Evolutionary conservation across 2,113 vertebrate species (phyloP).

Genomic region (Neodon shergylaensis): DNA sequence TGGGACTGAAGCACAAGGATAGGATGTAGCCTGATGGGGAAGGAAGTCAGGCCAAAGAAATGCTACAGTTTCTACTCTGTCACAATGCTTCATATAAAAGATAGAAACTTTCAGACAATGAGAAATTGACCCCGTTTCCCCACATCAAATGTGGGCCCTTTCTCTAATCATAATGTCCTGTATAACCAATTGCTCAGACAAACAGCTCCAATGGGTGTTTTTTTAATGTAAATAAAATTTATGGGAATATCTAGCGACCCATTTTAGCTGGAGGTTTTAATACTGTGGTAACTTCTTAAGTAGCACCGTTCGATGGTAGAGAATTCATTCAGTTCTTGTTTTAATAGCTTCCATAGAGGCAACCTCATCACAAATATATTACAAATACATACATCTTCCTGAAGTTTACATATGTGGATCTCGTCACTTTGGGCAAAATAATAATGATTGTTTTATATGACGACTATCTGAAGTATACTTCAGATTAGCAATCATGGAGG

Average conservation of each 20-base stretch:
- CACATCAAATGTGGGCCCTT: neutral
- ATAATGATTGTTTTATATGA: neutral
- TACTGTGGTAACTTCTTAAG: neutral
- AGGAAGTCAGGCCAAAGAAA: neutral
- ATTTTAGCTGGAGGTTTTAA: neutral
- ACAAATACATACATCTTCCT: neutral
- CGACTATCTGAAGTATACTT: neutral
- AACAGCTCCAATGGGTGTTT: neutral
- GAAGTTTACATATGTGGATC: neutral
- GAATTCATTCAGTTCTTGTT: neutral
- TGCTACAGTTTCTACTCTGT: neutral
- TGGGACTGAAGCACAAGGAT: neutral
- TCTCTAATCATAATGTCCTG: neutral
- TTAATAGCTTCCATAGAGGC: neutral
- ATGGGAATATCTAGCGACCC: neutral
- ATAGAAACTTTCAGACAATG: neutral
- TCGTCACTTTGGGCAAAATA: neutral
- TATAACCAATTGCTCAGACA: neutral
- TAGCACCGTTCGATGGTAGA: neutral
- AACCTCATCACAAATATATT: neutral
- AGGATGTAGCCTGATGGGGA: fast-evolving
- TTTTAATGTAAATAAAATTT: constrained; percentile 23
- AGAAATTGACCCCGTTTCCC: neutral
- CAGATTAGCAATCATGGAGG: neutral
- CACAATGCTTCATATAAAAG: neutral